Percentiles rank a stretch among this genome's conserved stretches.
Evolutionary conservation across 2,797 vertebrate genomes (phyloP).

Genomic region (Cyprinodon diabolis): DNA sequence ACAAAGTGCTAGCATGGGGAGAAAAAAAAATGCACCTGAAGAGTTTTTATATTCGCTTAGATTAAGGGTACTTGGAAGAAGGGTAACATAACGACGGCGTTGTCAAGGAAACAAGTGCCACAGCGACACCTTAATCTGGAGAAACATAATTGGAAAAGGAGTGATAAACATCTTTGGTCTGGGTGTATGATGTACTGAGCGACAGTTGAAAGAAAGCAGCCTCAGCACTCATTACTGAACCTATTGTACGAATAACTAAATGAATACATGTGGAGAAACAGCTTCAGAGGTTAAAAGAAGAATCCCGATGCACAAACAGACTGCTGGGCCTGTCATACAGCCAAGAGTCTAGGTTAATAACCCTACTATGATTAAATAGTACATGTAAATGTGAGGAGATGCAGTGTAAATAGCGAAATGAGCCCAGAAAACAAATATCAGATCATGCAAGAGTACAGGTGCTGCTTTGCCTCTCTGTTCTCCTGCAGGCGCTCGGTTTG

Average conservation of each 20-base stretch:
- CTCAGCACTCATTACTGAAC: slow-evolving; percentile 69
- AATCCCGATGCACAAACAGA: slow-evolving; percentile 35
- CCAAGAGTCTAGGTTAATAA: slow-evolving; percentile 35
- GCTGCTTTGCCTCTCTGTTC: slow-evolving; percentile 11
- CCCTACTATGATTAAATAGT: slow-evolving; percentile 16
- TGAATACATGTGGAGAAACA: slow-evolving; percentile 56
- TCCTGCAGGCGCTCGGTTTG: slow-evolving; percentile 21
- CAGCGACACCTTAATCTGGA: slow-evolving; percentile 78
- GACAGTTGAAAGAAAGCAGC: slow-evolving; percentile 52
- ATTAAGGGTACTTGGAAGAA: slow-evolving; percentile 69
- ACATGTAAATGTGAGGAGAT: slow-evolving; percentile 37
- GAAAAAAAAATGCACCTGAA: slow-evolving; percentile 47
- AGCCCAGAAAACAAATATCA: slow-evolving; percentile 44
- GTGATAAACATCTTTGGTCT: slow-evolving; percentile 76
- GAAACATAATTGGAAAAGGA: slow-evolving; percentile 80
- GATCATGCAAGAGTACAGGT: slow-evolving; percentile 47
- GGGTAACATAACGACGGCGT: slow-evolving; percentile 71
- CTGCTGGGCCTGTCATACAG: slow-evolving; percentile 28
- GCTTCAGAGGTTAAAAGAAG: slow-evolving; percentile 37
- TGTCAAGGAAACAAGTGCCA: slow-evolving; percentile 82
- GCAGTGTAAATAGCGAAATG: slow-evolving; percentile 36
- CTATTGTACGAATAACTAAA: slow-evolving; percentile 71
- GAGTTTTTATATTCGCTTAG: slow-evolving; percentile 74
- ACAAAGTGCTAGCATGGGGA: slow-evolving; percentile 29
- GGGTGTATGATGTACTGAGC: slow-evolving; percentile 64